Conservation (phyloP, 2,113 vertebrate genomes). For the Uria aalge region DNA sequence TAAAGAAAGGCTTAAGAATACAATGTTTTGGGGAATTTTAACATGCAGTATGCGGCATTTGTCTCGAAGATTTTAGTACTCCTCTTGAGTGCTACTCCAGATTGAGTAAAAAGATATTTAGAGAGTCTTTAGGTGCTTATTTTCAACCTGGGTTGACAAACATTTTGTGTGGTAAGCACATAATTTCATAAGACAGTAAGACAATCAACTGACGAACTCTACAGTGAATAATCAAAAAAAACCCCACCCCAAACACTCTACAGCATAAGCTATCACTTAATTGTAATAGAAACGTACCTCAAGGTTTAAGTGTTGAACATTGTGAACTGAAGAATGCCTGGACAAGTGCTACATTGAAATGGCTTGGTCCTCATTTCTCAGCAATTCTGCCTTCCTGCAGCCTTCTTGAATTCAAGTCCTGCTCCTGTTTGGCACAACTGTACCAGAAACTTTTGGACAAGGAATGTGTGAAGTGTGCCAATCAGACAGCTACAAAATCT, state of each 20-base stretch:
- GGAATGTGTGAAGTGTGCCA: not conserved
- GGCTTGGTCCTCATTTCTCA: not conserved
- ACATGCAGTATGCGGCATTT: not conserved
- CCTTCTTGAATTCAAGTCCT: not conserved
- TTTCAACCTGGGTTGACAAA: not conserved
- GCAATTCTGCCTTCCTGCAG: not conserved
- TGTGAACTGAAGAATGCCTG: not conserved
- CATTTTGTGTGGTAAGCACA: not conserved
- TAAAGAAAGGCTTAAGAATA: not conserved
- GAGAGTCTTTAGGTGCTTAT: not conserved
- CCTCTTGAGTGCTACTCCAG: not conserved
- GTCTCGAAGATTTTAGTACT: not conserved
- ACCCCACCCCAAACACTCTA: not conserved
- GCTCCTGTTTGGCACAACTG: not conserved
- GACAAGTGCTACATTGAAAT: not conserved
- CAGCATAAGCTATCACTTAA: not conserved
- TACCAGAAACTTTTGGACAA: constrained; percentile 4
- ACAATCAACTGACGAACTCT: not conserved
- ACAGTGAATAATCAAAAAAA: not conserved
- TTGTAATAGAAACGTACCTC: not conserved
- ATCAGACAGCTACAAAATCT: not conserved
- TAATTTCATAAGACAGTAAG: not conserved
- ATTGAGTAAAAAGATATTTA: not conserved
- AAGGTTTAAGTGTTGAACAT: not conserved
- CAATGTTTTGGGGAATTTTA: not conserved